A percentile compares a stretch with the other conserved stretches of the same genome.
Evolutionary conservation across 2,113 vertebrate species (phyloP).

Genomic region (Gymnorhina tibicen): DNA sequence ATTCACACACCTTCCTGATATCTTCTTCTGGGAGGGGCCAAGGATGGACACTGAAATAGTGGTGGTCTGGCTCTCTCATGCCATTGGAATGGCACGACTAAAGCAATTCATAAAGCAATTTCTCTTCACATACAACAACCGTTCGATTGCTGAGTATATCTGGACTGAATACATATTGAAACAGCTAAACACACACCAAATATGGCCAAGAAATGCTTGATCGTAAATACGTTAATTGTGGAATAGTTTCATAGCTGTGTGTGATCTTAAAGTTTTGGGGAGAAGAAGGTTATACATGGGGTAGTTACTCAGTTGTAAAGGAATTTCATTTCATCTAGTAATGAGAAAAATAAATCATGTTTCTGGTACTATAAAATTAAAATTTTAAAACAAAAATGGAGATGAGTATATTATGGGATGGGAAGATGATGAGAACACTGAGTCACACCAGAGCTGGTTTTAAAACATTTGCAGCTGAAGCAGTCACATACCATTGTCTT

Average conservation of each 20-base stretch:
- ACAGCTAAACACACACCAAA: not conserved
- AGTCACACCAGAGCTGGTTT: not conserved
- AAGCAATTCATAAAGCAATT: not conserved
- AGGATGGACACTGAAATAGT: not conserved
- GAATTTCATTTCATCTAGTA: constrained; percentile 11
- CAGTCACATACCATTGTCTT: not conserved
- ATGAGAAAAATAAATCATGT: constrained; percentile 10
- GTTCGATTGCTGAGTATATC: not conserved
- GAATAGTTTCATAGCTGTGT: not conserved
- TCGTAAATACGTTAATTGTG: constrained; percentile 16
- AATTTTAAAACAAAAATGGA: not conserved
- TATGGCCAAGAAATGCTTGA: constrained; percentile 28
- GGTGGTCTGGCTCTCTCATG: not conserved
- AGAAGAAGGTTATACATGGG: not conserved
- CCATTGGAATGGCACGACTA: not conserved
- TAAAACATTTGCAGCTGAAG: constrained; percentile 28
- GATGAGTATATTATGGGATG: not conserved
- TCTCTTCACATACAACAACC: not conserved
- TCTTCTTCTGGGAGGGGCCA: not conserved
- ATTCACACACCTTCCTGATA: not conserved
- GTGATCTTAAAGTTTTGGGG: not conserved
- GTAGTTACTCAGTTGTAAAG: not conserved
- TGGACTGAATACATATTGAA: not conserved
- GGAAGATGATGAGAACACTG: not conserved
- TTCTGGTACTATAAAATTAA: constrained; percentile 27